These are phyloP conservation scores for Drosophila micromelanica DNA, from an alignment of 1,140 invertebrate genomes.

Conservation along the genomic window DNA sequence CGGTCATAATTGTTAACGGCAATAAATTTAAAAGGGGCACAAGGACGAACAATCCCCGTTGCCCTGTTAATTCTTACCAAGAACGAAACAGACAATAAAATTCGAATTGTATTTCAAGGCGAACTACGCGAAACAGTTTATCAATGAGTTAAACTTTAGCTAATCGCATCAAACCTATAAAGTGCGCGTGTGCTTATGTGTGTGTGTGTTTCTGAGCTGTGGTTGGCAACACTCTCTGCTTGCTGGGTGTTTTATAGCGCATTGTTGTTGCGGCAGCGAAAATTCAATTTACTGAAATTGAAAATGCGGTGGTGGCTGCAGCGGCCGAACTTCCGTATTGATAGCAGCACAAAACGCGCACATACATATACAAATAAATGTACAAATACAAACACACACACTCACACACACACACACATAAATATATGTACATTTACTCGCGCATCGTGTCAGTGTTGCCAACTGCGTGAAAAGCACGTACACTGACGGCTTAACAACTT, in stretches of 20 bases:
- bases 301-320: slow-evolving; percentile 63
- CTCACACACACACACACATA: slow-evolving; percentile 3
- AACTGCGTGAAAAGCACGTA: slow-evolving; percentile 69
- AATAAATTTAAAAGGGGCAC: slow-evolving; percentile 28
- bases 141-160: slow-evolving; percentile 45
- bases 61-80: slow-evolving; percentile 22
- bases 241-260: slow-evolving; percentile 21
- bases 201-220: neutral
- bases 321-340: slow-evolving; percentile 65
- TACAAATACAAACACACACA: slow-evolving; percentile 4
- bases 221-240: slow-evolving; percentile 50
- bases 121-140: slow-evolving; percentile 24
- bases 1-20: slow-evolving; percentile 47
- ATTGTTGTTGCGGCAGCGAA: slow-evolving; percentile 37
- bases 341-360: slow-evolving; percentile 49
- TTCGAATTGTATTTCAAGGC: neutral
- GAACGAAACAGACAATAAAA: slow-evolving; percentile 35
- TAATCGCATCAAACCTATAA: slow-evolving; percentile 38
- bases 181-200: neutral
- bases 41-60: neutral
- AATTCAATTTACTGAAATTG: slow-evolving; percentile 77
- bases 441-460: slow-evolving; percentile 48
- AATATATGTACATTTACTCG: slow-evolving; percentile 31
- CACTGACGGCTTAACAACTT: slow-evolving; percentile 77
- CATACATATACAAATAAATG: slow-evolving; percentile 6